Conservation (phyloP, 2,888 invertebrate genomes). For the Monochamus alternatus region DNA sequence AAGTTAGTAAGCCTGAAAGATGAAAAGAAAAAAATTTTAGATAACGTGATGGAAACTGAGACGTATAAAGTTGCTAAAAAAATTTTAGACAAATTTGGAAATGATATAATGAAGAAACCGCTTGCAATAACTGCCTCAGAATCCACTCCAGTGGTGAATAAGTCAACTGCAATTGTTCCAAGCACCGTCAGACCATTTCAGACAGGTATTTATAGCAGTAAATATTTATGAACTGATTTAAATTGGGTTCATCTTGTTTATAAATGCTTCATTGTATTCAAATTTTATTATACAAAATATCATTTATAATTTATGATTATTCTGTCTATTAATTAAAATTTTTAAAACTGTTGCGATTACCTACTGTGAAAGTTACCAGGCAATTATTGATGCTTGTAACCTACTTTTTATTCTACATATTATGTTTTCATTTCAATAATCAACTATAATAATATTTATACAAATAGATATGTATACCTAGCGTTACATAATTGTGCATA, state of each 20-base stretch:
- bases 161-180: conserved; percentile 37
- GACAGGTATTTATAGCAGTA: conserved; percentile 23
- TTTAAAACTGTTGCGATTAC: neutral
- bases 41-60: conserved; percentile 97
- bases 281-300: conserved; percentile 8
- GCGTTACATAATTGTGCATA: no score
- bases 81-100: conserved; percentile 90
- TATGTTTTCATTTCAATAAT: no score
- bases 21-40: conserved; percentile 91
- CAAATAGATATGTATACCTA: no score
- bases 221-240: neutral
- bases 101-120: conserved; percentile 72
- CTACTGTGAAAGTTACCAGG: neutral
- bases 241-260: conserved; percentile 4
- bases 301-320: neutral
- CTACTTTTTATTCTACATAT: neutral
- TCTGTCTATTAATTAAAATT: neutral
- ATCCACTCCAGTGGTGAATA: conserved; percentile 28
- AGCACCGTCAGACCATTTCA: conserved; percentile 33
- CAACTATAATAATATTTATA: no score
- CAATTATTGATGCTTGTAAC: conserved; percentile 4
- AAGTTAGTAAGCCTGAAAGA: conserved; percentile 81
- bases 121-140: conserved; percentile 42
- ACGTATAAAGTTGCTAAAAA: conserved; percentile 96
- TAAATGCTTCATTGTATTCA: conserved; percentile 33